Base-by-base conservation (phyloP, 2,113 vertebrate species). In the Corapipo altera region DNA sequence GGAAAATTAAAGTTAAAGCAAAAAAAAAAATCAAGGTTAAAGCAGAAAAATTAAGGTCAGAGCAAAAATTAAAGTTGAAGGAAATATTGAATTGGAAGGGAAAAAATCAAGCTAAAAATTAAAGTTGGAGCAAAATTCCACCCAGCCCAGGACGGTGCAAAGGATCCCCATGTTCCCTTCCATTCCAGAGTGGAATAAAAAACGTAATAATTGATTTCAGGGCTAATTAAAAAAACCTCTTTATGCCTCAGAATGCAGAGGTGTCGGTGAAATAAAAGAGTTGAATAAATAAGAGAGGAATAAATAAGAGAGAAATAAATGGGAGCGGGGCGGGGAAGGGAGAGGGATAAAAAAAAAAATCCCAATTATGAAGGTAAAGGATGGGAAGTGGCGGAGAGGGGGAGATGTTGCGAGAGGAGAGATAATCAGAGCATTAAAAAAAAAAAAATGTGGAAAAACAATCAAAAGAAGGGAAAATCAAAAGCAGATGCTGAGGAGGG, bases 401-500 rank as follows among this genome's bases (percentile, higher is more conserved):
- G 58, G 65, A 75, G 91, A 55, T 48, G 43, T 2, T 16, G 85
- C 0, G 15, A 57, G 78, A 30, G 39, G 5, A 41, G 46, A 94
- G 91, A 95, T 88, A 94, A 97, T 88, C 77, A 77, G 84, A 32
- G 71, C 7, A 41, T 10, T 6, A 41, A 83, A 77, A 75, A 58
- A 24, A 8, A 43, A 83, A 77, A 80, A 51, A 19, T 1, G 1
- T 19, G 43, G 20, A 2, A 16, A 94, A 81, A 84, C 92, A 96
- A 96, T 95, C 79, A 82, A 65, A 85, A 58, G 51, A 62, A 87
- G 44, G 95, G 27, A 75, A 97, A 96, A 96, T 94, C 55, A 93
- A 89, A 93, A 95, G 92, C 84, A 97, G 97, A 97, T 97, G 93
- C 89, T 85, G 95, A 27, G 72, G 54, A 37, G 87, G 95, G 96